A percentile compares a stretch with the other conserved stretches of the same genome.
Evolutionary conservation across 1,140 invertebrate species (phyloP).

Genomic region (Bombyx mandarina): DNA sequence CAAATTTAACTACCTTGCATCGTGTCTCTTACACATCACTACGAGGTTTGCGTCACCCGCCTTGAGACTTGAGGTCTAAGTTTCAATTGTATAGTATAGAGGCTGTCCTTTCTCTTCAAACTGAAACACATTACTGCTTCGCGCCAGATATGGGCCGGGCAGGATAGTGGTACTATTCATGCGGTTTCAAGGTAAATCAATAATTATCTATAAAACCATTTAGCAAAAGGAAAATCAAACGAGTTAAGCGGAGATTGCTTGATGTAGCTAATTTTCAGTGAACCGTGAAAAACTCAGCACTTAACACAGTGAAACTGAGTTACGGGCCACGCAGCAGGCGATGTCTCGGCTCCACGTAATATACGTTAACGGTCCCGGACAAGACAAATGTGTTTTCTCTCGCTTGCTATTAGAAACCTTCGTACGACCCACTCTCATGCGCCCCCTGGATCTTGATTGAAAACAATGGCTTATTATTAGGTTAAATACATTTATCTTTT

Average conservation of each 20-base stretch:
- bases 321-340: slow-evolving; percentile 47
- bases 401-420: slow-evolving; percentile 39
- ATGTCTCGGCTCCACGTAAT: slow-evolving; percentile 52
- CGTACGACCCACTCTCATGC: slow-evolving; percentile 28
- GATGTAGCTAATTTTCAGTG: not conserved
- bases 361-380: slow-evolving; percentile 64
- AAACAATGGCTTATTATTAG: slow-evolving; percentile 41
- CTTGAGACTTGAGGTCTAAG: no score
- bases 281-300: not conserved
- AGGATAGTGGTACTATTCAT: no score
- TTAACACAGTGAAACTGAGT: slow-evolving; percentile 41
- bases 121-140: no score
- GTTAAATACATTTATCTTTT: slow-evolving; percentile 9
- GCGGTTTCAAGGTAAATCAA: no score
- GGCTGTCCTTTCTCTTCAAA: no score
- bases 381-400: slow-evolving; percentile 69
- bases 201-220: not conserved
- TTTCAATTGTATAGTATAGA: no score
- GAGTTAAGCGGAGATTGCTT: no score
- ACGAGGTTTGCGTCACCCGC: no score
- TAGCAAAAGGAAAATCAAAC: not conserved
- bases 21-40: no score
- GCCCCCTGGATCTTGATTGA: slow-evolving; percentile 38
- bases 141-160: no score
- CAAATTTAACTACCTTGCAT: no score